These are phyloP conservation scores for Redunca redunca DNA, from an alignment of 2,113 vertebrate species.

Conservation along the genomic window DNA sequence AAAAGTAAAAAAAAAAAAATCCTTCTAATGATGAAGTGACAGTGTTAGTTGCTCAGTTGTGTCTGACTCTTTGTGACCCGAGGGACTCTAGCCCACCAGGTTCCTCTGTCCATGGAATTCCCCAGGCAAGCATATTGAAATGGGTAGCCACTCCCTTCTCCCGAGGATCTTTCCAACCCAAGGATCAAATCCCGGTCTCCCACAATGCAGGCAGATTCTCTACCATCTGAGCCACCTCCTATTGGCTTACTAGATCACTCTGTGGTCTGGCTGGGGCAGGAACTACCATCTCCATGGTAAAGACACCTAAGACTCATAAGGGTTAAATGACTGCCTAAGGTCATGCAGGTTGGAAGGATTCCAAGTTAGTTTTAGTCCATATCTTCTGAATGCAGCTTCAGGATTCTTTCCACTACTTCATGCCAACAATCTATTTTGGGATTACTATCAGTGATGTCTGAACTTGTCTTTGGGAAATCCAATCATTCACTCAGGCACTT, in stretches of 20 bases:
- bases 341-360: not conserved
- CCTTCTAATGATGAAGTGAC: not conserved
- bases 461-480: conserved; percentile 43
- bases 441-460: conserved; percentile 45
- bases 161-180: not conserved
- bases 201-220: not conserved
- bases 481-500: conserved; percentile 39
- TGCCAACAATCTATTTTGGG: conserved; percentile 65
- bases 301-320: not conserved
- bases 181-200: not conserved
- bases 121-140: not conserved
- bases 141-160: not conserved
- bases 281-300: not conserved
- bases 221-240: not conserved
- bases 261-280: not conserved
- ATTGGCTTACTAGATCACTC: not conserved
- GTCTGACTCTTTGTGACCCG: not conserved
- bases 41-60: accelerated
- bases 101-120: not conserved
- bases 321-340: not conserved
- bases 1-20: not conserved
- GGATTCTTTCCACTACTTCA: conserved; percentile 67
- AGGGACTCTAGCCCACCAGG: not conserved
- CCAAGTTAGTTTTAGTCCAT: not conserved
- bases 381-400: not conserved